These are phyloP conservation scores for Rhorus exstirpatorius DNA, from an alignment of 2,888 invertebrate genomes.

Conservation along the genomic window DNA sequence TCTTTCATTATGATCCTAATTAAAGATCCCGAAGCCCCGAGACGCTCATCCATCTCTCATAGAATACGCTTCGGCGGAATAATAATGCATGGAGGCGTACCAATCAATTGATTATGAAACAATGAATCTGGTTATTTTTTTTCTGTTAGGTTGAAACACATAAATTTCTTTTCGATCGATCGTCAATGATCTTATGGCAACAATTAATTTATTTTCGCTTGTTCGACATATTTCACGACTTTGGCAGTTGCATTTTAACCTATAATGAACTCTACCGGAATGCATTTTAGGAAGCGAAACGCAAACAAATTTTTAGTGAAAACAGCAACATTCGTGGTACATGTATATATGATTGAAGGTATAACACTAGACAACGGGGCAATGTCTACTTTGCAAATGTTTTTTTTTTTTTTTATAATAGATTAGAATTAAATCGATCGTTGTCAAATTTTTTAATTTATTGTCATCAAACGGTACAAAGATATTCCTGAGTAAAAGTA, in stretches of 20 bases:
- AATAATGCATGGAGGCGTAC: not conserved
- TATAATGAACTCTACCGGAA: no score
- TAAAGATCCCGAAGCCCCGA: constrained; percentile 60
- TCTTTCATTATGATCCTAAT: constrained; percentile 74
- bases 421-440: not conserved
- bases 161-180: not conserved
- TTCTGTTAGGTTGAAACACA: not conserved
- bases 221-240: not conserved
- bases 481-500: not conserved
- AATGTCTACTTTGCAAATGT: not conserved
- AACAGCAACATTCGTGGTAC: no score
- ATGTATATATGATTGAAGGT: no score
- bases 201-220: not conserved
- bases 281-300: no score
- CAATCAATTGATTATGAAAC: not conserved
- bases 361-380: not conserved
- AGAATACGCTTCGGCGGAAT: not conserved
- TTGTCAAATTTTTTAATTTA: not conserved
- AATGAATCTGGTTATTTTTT: not conserved
- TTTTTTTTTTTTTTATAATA: not conserved
- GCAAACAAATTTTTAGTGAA: no score
- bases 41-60: not conserved
- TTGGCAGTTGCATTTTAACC: not conserved
- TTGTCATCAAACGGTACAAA: not conserved
- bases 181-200: no score